Evolutionary conservation across 2,888 invertebrate species (phyloP), one percentile per base, ranked within the genome.

Genomic region (Eledona agricola): DNA sequence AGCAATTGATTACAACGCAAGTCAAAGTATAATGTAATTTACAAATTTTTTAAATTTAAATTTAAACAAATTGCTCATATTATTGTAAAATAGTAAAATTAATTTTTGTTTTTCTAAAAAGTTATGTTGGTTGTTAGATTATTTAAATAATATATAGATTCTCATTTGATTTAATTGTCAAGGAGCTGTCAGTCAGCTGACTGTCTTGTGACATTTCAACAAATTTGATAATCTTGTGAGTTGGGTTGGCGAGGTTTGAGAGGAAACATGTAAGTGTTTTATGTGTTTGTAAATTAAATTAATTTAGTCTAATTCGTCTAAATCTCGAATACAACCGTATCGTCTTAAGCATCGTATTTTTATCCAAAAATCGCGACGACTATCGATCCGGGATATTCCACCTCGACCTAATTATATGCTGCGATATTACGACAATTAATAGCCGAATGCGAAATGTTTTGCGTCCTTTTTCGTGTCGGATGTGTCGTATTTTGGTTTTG

Each of bases 161-260:
- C 10, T 7, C 4, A 15, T 50, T 55, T 50, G 54, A 55, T 16
- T 17, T 29, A 9, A 12, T 1, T 45, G 19, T 42, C 34, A 23
- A 34, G 28, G 34, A 47, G 16, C 49, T 57, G 47, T 51, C 47
- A 62, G 73, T 73, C 72, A 73, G 73, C 74, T 74, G 74, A 74
- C 72, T 64, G 70, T 71, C 73, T 73, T 73, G 71, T 74, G 74
- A 73, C 67, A 69, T 64, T 60, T 59, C 38, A 31, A 55, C 50
- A 51, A 60, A 57, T 51, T 58, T 60, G 53, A 35, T 56, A 52
- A 57, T 59, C 51, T 62, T 60, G 63, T 63, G 65, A 71, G 67
- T 69, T 65, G 59, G 59, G 65, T 70, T 67, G 68, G 70, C 68
- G 69, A 69, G 65, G 68, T 72, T 68, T 54, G 37, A 32, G 28